These are phyloP conservation scores for Prenolepis imparis DNA, from an alignment of 2,888 invertebrate genomes.

Conservation along the genomic window DNA sequence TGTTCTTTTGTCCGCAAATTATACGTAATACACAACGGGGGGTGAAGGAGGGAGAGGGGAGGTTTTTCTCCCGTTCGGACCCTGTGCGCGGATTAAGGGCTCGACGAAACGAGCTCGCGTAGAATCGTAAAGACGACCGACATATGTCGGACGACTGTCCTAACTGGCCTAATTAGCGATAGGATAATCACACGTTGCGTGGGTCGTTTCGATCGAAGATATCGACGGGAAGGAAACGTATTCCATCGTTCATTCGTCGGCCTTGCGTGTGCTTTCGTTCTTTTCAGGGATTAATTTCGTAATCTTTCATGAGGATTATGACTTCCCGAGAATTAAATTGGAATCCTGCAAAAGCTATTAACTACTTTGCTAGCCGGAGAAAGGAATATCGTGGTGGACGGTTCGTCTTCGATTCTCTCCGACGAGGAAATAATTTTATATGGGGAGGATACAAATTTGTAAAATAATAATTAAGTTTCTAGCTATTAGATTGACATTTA, in stretches of 20 bases:
- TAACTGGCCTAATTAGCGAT: constrained; percentile 59
- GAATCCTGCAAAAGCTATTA: constrained; percentile 30
- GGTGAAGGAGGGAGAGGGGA: too few relatives aligned
- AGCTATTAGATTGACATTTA: background rate
- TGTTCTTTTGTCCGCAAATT: constrained; percentile 75
- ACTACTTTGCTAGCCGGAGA: background rate
- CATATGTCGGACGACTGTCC: constrained; percentile 76
- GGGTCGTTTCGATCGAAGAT: constrained; percentile 41
- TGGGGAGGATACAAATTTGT: background rate
- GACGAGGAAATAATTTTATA: background rate
- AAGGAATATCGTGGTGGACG: background rate
- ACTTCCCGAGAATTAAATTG: constrained; percentile 38
- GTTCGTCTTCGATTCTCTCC: constrained; percentile 9
- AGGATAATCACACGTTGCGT: constrained; percentile 53
- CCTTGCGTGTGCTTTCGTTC: constrained; percentile 32
- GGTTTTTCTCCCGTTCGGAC: constrained; percentile 35
- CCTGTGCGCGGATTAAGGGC: constrained; percentile 70
- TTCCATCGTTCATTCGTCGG: constrained; percentile 8
- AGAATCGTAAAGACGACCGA: constrained; percentile 79
- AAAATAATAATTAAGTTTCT: background rate
- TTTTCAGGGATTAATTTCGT: constrained; percentile 40
- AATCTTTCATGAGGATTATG: constrained; percentile 41
- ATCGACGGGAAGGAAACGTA: constrained; percentile 31
- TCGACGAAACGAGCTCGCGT: constrained; percentile 61
- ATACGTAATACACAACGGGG: constrained; percentile 67